Evolutionary conservation across 37 sponge, comb jelly and placozoan species (phyloP).

Genomic region (Ephydatia muelleri): DNA sequence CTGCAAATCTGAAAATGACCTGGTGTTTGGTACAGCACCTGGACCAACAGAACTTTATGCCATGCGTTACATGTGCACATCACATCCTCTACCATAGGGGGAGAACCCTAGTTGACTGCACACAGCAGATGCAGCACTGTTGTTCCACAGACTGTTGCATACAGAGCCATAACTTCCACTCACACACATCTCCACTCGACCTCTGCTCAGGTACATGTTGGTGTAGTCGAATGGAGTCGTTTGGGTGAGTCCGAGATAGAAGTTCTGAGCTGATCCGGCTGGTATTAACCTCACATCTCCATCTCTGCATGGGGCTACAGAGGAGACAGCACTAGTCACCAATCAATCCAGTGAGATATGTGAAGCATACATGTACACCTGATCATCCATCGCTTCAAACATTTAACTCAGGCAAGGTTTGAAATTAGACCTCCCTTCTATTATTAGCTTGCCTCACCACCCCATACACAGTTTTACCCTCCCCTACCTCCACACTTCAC

Average conservation of each 20-base stretch:
- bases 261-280: background rate
- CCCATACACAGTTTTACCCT: background rate
- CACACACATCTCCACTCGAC: constrained; percentile 16
- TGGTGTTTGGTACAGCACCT: background rate
- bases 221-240: background rate
- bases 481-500: constrained; percentile 24
- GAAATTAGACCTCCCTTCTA: too few species aligned
- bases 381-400: too few species aligned
- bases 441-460: too few species aligned
- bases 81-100: constrained; percentile 3
- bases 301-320: background rate
- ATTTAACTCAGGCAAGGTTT: too few species aligned
- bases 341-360: too few species aligned
- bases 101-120: constrained; percentile 19
- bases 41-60: background rate
- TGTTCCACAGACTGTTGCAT: background rate
- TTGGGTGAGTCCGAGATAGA: background rate
- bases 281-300: background rate
- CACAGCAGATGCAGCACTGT: constrained; percentile 8
- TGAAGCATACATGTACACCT: too few species aligned
- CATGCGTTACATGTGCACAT: background rate
- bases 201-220: constrained; percentile 15
- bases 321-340: too few species aligned
- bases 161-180: background rate
- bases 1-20: background rate